Evolutionary conservation across 2,113 vertebrate genomes (phyloP).

Genomic region (Scomber japonicus): DNA sequence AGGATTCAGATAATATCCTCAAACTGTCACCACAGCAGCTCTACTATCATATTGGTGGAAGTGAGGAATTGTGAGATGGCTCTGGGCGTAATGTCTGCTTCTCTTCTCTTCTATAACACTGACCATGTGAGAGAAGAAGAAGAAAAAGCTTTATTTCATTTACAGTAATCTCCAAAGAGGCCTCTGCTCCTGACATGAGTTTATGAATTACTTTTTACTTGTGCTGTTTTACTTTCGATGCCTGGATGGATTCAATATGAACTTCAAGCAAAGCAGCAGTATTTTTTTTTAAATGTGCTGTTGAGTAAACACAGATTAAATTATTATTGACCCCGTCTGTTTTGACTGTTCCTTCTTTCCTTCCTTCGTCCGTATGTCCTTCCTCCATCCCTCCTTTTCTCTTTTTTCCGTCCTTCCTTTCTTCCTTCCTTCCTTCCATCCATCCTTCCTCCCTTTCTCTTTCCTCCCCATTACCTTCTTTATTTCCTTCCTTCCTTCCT

Average conservation of each 20-base stretch:
- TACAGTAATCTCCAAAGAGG: conserved; percentile 35
- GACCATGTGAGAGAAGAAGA: conserved; percentile 33
- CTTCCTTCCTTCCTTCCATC: no score
- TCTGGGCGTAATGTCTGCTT: conserved; percentile 41
- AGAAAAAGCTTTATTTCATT: conserved; percentile 39
- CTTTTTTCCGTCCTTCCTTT: no score
- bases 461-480: no score
- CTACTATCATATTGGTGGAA: conserved; percentile 37
- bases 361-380: no score
- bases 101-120: conserved; percentile 20
- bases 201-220: conserved; percentile 25
- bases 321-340: no score
- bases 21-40: conserved; percentile 52
- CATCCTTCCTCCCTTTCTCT: no score
- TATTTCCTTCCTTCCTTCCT: no score
- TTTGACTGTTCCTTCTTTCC: no score
- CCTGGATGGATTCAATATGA: neutral
- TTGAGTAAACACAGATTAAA: neutral
- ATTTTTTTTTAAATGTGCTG: conserved; percentile 1
- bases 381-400: no score
- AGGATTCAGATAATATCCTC: conserved; percentile 65
- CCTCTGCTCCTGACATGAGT: conserved; percentile 12
- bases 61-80: conserved; percentile 30
- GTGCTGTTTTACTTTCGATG: conserved; percentile 1
- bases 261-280: neutral